A percentile compares a stretch with the other conserved stretches of the same genome.
These are phyloP conservation scores for Oryzias curvinotus DNA, from an alignment of 2,113 vertebrate species.

Conservation along the genomic window DNA sequence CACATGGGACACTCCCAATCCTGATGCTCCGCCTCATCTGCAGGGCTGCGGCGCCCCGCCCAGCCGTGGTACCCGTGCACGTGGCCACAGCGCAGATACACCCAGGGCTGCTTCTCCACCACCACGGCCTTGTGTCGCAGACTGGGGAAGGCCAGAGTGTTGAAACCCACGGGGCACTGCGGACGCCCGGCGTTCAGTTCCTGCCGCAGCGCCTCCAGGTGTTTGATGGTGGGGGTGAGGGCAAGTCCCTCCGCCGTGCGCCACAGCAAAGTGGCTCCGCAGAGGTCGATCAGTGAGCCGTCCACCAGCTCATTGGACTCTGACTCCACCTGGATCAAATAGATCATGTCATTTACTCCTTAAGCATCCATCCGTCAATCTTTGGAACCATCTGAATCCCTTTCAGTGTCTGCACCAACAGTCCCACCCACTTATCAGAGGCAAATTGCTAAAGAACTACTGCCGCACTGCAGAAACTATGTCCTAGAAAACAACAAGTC, in stretches of 20 bases:
- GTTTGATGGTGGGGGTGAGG: constrained; percentile 86
- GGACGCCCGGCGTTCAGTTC: constrained; percentile 93
- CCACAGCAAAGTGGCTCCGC: constrained; percentile 92
- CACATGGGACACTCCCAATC: constrained; percentile 96
- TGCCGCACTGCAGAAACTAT: too few species aligned
- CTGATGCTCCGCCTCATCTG: constrained; percentile 72
- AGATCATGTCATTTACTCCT: not conserved
- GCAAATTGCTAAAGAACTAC: too few species aligned
- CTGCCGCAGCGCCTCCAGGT: constrained; percentile 89
- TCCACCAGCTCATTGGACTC: constrained; percentile 92
- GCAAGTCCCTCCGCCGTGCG: constrained; percentile 90
- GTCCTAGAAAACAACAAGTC: too few species aligned
- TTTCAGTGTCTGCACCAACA: too few species aligned
- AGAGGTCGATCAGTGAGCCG: constrained; percentile 92
- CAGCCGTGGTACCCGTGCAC: constrained; percentile 93
- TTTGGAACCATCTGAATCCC: too few species aligned
- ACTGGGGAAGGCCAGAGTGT: constrained; percentile 93
- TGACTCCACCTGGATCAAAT: constrained; percentile 80
- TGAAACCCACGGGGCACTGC: constrained; percentile 94
- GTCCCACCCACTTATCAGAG: too few species aligned
- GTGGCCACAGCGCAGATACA: constrained; percentile 92
- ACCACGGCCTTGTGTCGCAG: constrained; percentile 86
- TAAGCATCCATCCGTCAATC: too few species aligned
- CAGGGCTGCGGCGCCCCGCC: constrained; percentile 73
- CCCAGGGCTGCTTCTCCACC: constrained; percentile 92